phyloP scores from a whole-genome alignment of 2,113 vertebrate species.

The Rallus limicola region DNA sequence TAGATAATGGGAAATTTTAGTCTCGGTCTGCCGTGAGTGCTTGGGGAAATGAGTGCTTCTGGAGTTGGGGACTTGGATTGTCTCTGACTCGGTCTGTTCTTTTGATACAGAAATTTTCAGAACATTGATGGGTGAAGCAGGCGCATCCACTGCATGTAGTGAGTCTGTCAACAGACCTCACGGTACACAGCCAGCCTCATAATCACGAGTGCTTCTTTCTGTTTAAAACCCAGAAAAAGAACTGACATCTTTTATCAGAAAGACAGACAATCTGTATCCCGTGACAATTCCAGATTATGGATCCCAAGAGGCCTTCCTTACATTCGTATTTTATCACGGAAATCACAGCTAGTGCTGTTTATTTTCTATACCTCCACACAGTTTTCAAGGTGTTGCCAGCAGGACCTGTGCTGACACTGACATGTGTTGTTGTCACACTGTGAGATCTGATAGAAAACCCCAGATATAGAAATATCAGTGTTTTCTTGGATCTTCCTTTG shows the following conservation, averaged over 20 bases:
- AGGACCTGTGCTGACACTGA: constrained; percentile 80
- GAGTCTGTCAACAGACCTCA: constrained; percentile 71
- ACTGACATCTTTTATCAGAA: constrained; percentile 86
- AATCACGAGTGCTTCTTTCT: constrained; percentile 84
- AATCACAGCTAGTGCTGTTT: constrained; percentile 77
- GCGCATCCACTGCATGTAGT: constrained; percentile 37
- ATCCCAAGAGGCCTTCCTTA: constrained; percentile 82
- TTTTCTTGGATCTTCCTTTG: constrained; percentile 71
- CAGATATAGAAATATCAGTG: constrained; percentile 72
- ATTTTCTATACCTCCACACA: constrained; percentile 69
- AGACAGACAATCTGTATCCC: constrained; percentile 83
- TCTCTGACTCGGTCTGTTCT: neutral
- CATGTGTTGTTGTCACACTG: constrained; percentile 81
- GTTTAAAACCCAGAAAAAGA: constrained; percentile 79
- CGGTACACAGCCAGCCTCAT: constrained; percentile 70
- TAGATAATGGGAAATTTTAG: constrained; percentile 6
- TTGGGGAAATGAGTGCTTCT: neutral
- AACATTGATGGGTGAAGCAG: constrained; percentile 43
- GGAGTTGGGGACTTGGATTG: neutral
- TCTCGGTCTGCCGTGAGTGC: neutral
- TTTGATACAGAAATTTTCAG: constrained; percentile 55
- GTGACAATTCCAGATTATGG: constrained; percentile 84
- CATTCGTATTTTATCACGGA: constrained; percentile 79
- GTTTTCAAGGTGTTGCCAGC: constrained; percentile 85
- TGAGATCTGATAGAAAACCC: constrained; percentile 79